phyloP scores from a whole-genome alignment of 1,140 invertebrate species.

The Cyrtorhinus lividipennis region DNA sequence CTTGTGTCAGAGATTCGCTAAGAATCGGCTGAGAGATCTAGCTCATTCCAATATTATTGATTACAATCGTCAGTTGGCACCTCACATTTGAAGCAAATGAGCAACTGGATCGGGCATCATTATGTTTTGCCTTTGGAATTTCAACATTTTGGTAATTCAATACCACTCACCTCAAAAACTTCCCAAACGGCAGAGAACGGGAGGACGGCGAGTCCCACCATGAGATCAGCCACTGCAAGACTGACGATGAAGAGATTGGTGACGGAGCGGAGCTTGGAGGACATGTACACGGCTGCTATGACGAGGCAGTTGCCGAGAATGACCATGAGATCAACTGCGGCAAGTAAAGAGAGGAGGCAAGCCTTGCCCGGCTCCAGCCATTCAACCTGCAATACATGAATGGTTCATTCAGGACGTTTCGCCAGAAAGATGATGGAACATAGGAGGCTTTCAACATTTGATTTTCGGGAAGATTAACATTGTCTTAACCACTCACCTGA shows the following conservation, averaged over 20 bases:
- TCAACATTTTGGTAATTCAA: no score
- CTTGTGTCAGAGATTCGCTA: no score
- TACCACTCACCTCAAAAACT: slow-evolving; percentile 58
- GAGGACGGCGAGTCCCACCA: slow-evolving; percentile 80
- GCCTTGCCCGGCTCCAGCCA: slow-evolving; percentile 61
- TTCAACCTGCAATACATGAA: slow-evolving; percentile 51
- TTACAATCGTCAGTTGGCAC: no score
- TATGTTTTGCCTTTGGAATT: no score
- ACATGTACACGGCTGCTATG: slow-evolving; percentile 78
- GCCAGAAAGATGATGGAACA: no score
- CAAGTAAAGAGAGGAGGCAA: slow-evolving; percentile 56
- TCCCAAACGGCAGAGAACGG: slow-evolving; percentile 80
- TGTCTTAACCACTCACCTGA: slow-evolving; percentile 34
- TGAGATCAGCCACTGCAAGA: slow-evolving; percentile 78
- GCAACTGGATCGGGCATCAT: no score
- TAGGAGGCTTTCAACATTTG: no score
- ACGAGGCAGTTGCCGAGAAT: slow-evolving; percentile 80
- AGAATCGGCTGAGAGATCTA: no score
- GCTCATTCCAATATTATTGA: no score
- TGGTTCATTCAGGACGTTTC: no score
- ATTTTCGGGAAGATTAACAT: no score
- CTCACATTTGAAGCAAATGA: not conserved
- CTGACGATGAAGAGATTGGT: slow-evolving; percentile 93
- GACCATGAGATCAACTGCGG: slow-evolving; percentile 70
- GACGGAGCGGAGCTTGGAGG: slow-evolving; percentile 72